Evolutionary conservation across 2,888 invertebrate genomes (phyloP).

Genomic region (Opisthograptis luteolata): DNA sequence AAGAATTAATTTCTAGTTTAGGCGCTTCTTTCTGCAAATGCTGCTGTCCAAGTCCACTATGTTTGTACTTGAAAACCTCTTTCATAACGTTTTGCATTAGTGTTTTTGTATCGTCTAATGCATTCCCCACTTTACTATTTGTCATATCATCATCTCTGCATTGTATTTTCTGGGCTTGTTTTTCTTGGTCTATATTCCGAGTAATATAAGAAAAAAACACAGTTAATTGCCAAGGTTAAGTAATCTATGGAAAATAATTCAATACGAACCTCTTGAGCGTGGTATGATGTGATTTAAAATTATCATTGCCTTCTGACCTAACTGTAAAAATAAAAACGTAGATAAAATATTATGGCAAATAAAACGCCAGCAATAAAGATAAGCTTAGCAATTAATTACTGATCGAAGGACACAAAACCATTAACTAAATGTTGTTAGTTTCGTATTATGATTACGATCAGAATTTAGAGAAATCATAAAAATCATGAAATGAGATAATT

Average conservation of each 20-base stretch:
- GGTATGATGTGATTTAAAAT: constrained; percentile 54
- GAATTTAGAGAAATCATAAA: too few relatives aligned
- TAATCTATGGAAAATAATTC: neutral
- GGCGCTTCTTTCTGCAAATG: constrained; percentile 22
- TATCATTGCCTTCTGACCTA: constrained; percentile 66
- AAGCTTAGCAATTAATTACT: neutral
- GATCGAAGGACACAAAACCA: neutral
- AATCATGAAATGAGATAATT: too few relatives aligned
- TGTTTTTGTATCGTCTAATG: constrained; percentile 47
- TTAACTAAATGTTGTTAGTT: too few relatives aligned
- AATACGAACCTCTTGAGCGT: constrained; percentile 35
- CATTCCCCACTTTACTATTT: constrained; percentile 7
- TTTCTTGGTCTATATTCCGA: neutral
- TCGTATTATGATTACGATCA: too few relatives aligned
- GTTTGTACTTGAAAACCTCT: constrained; percentile 52
- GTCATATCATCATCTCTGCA: neutral
- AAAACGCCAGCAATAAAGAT: neutral
- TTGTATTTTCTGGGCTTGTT: neutral
- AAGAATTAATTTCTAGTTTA: constrained; percentile 1
- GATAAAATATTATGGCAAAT: constrained; percentile 8
- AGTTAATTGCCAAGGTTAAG: too few relatives aligned
- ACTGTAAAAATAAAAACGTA: constrained; percentile 48
- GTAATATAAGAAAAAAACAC: too few relatives aligned
- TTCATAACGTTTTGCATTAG: constrained; percentile 58
- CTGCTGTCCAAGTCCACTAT: constrained; percentile 30